Conservation (phyloP, 2,113 vertebrate species). For the Oenanthe melanoleuca region DNA sequence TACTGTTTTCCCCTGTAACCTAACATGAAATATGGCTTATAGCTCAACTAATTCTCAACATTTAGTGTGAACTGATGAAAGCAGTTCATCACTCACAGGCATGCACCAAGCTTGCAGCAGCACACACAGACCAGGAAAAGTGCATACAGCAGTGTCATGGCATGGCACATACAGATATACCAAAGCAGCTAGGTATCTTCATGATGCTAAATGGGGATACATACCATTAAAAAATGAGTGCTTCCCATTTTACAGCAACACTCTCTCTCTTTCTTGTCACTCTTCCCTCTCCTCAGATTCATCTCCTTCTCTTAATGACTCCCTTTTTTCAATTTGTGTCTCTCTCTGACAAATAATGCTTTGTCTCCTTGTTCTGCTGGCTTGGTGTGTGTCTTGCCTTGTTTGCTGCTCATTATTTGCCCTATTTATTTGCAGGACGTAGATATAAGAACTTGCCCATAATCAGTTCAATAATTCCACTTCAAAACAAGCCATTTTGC, state of each 20-base stretch:
- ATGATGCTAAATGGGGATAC: background rate
- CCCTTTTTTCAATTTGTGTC: constrained; percentile 62
- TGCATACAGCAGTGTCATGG: background rate
- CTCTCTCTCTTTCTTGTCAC: background rate
- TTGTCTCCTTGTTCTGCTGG: constrained; percentile 57
- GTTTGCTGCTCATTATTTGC: constrained; percentile 46
- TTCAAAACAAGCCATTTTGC: constrained; percentile 56
- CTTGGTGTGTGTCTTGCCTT: constrained; percentile 45
- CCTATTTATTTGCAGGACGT: constrained; percentile 44
- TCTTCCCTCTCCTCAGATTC: constrained; percentile 27
- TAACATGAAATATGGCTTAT: constrained; percentile 39
- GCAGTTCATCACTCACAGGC: constrained; percentile 38
- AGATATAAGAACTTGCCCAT: constrained; percentile 61
- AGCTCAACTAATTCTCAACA: constrained; percentile 37
- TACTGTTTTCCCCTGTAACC: constrained; percentile 37
- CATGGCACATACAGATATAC: background rate
- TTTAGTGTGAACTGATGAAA: constrained; percentile 44
- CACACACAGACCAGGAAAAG: background rate
- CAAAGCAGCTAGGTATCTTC: background rate
- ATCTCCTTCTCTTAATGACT: constrained; percentile 55
- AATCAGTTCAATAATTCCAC: constrained; percentile 71
- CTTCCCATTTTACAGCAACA: constrained; percentile 14
- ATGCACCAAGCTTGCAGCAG: background rate
- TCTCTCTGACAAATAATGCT: constrained; percentile 51
- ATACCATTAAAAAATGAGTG: constrained; percentile 1